Evolutionary conservation across 2,888 invertebrate species (phyloP), one percentile per base, ranked within the genome.

Genomic region (Cantharis nigra): DNA sequence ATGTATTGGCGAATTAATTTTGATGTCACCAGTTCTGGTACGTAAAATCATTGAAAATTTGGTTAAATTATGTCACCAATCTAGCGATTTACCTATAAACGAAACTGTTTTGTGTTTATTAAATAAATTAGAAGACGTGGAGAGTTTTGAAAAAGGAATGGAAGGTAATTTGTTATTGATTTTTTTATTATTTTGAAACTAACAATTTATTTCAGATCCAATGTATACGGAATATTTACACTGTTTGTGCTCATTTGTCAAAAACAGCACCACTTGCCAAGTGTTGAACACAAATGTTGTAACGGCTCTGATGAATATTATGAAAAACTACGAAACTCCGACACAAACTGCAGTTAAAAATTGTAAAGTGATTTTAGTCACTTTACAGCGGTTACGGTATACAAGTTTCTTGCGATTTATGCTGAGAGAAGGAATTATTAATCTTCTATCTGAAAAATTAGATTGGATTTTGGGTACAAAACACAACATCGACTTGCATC

Each of bases 1-100:
- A 13, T 83, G 83, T 67, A 80, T 88, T 20, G 84, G 84, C 30
- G 85, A 85, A 62, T 82, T 88, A 23, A 79, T 88, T 10, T 77
- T 84, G 5, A 71, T 87, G 4, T 82, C 86, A 5, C 87, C 88
- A 0, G 83, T 83, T 72, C 82, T 82, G 64, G 81, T 88, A n/a
- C 85, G 86, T 10, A 87, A 87, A 83, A 87, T 88, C 26, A 83
- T 88, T 2, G 84, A 87, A 83, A 88, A 87, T 78, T 85, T 87
- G 63, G 82, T 84, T 14, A 80, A 80, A 74, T 82, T 85, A 5
- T 83, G 84, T 65, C 83, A 83, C 33, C 78, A 85, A 16, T 84
- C 84, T 72, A 87, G 87, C 0, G 88, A 88, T 78, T 76, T 88
- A 71, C 88, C 88, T 0, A 81, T 87, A 13, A 83, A 81, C 9